These are phyloP conservation scores for Dryobotodes eremita DNA, from an alignment of 2,888 invertebrate species.

Conservation along the genomic window DNA sequence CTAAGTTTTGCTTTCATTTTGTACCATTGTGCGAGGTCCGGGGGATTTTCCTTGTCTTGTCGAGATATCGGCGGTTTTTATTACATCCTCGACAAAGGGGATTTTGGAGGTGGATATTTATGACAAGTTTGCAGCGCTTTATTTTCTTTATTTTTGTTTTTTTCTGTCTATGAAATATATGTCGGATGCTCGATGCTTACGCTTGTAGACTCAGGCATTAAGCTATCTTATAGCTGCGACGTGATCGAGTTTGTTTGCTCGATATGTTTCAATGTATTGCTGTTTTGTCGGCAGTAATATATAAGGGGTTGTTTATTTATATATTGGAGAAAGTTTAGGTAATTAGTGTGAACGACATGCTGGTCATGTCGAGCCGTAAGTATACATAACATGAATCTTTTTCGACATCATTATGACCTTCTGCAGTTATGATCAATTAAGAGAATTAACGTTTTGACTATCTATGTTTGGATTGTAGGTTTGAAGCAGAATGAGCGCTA, in stretches of 20 bases:
- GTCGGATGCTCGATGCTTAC: slow-evolving; percentile 69
- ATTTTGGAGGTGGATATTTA: slow-evolving; percentile 76
- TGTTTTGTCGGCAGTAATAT: slow-evolving; percentile 54
- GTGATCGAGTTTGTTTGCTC: slow-evolving; percentile 69
- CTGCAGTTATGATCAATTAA: not conserved
- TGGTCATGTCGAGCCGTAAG: slow-evolving; percentile 24
- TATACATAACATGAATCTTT: slow-evolving; percentile 13
- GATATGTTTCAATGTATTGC: slow-evolving; percentile 66
- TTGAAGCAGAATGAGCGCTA: not conserved
- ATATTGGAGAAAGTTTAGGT: slow-evolving; percentile 44
- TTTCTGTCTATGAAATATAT: slow-evolving; percentile 72
- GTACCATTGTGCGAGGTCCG: slow-evolving; percentile 78
- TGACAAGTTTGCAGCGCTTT: slow-evolving; percentile 75
- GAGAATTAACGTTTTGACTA: not conserved
- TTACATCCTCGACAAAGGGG: slow-evolving; percentile 74
- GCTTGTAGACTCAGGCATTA: slow-evolving; percentile 68
- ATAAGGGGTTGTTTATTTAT: slow-evolving; percentile 55
- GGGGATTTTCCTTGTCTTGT: slow-evolving; percentile 81
- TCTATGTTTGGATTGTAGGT: not conserved
- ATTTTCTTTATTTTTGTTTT: slow-evolving; percentile 72
- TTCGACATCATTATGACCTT: slow-evolving; percentile 26
- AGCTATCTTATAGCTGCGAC: slow-evolving; percentile 70
- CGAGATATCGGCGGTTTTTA: slow-evolving; percentile 77
- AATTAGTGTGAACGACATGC: slow-evolving; percentile 36
- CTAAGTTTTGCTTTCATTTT: slow-evolving; percentile 87